Base-by-base conservation (phyloP, 2,797 vertebrate species). In the Sebastes reedi region DNA sequence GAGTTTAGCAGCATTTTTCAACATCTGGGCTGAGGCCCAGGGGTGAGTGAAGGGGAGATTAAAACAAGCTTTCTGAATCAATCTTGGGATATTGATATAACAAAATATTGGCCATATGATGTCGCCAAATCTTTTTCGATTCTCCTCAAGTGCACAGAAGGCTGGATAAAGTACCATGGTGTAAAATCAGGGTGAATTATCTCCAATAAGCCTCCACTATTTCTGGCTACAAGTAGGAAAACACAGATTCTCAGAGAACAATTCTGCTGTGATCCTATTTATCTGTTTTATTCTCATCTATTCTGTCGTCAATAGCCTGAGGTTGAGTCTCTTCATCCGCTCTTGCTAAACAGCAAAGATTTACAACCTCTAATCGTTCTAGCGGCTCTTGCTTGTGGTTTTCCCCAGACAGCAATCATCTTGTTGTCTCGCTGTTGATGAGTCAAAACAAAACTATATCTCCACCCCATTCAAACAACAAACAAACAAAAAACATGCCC, bases 351-450 rank as follows among this genome's bases (percentile, higher is more conserved):
- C 1, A n/a, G 22, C 4, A 52, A 77, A 76, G 75, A 88, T 86
- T 78, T 87, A 81, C 4, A 6, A 42, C 64, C 77, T 87, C 10
- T 54, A 64, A 54, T 86, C 32, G 61, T 24, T 34, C 11, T 42
- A 30, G 7, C 11, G 11, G 42, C 46, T 67, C 68, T 32, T 54
- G 18, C 12, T 83, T 81, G 85, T 54, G 86, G 84, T 88, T 83
- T 52, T 10, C 22, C 54, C 82, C 59, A 59, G 69, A 77, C 75
- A 70, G 22, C 36, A 24, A 56, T 27, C 58, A 62, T 88, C 68
- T 83, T 82, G 58, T 79, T 84, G 71, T 74, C 66, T 76, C 18
- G 25, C 25, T 58, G 22, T 0, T 32, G 60, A 81, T 8, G 8
- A 81, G 65, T 79, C 60, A 72, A 71, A 81, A 72, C 82, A 62